phyloP scores from a whole-genome alignment of 2,888 invertebrate species.

The Spisula solida region DNA sequence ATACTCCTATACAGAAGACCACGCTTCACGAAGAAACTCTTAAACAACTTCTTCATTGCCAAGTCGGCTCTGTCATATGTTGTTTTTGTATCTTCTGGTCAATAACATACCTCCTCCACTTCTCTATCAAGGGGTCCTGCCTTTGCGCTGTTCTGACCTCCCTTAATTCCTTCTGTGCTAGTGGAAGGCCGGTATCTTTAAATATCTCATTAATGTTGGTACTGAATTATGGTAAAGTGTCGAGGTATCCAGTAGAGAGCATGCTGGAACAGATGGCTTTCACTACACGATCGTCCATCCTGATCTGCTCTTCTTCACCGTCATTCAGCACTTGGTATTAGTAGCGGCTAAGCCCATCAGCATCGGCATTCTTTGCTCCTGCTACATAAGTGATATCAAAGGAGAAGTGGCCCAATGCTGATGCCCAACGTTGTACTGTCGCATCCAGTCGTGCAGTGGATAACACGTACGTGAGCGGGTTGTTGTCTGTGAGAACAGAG shows the following conservation, averaged over 20 bases:
- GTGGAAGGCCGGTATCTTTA: conserved; percentile 23
- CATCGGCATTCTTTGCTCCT: conserved; percentile 60
- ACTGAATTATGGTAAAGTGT: conserved; percentile 20
- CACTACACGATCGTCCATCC: conserved; percentile 15
- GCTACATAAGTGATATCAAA: conserved; percentile 60
- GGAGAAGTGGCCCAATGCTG: conserved; percentile 54
- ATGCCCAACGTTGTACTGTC: conserved; percentile 66
- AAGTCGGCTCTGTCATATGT: neutral
- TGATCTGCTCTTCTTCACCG: neutral
- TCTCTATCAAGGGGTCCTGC: conserved; percentile 33
- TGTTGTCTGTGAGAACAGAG: conserved; percentile 66
- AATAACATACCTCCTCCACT: conserved; percentile 32
- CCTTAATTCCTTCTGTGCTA: conserved; percentile 37
- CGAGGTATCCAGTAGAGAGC: neutral
- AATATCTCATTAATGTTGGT: conserved; percentile 25
- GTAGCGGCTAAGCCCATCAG: conserved; percentile 69
- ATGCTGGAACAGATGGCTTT: conserved; percentile 32
- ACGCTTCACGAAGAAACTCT: neutral
- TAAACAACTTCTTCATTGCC: neutral
- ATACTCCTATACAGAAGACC: neutral
- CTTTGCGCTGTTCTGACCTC: conserved; percentile 38
- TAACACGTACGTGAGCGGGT: conserved; percentile 66
- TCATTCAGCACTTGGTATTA: conserved; percentile 22
- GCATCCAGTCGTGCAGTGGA: conserved; percentile 66
- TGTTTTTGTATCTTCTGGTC: neutral